Base-by-base conservation (phyloP, 2,888 invertebrate species). In the Clostera curtula region DNA sequence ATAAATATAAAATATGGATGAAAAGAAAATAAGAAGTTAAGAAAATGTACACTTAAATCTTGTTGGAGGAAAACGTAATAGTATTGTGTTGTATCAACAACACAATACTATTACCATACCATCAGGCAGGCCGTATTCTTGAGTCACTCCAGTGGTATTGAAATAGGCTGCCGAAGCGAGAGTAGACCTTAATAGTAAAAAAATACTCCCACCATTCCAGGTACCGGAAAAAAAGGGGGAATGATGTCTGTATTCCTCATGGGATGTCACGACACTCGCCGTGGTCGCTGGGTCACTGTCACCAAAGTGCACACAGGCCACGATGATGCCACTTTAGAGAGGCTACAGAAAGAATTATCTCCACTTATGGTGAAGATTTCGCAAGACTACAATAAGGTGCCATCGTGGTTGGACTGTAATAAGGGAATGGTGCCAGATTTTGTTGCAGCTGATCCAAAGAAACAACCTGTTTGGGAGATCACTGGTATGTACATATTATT, bases 401-500 rank as follows among this genome's bases (percentile, higher is more conserved):
- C 97, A 0, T 49, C 66, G 0, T 97, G 97, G 97, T 62, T 97
- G 35, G 85, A 87, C 22, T 93, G 95, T 32, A 93, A 91, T 40
- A 93, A 91, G 60, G 87, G 90, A 0, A 88, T 97, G 86, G 86
- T 95, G 6, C 97, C 97, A 0, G 97, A 97, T 77, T 96, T 94
- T 64, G 88, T 97, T 1, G 93, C 94, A 2, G 85, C 74, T 27
- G 90, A 95, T 71, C 97, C 97, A 0, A 90, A 91, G 62, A 79
- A 88, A 12, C 93, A 94, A 65, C 97, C 96, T 0, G 93, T 98
- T 5, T 97, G 97, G 97, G 97, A 97, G 80, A 95, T 97, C 32
- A 94, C 95, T 1, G 95, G 91, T 85, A 34, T 19, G 50, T 44
- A 21, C 15, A 4, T 12, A 22, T 32, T 29, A 23, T 24, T 24